These are phyloP conservation scores for Cheilosia grossa DNA, from an alignment of 2,888 invertebrate genomes.

Conservation along the genomic window DNA sequence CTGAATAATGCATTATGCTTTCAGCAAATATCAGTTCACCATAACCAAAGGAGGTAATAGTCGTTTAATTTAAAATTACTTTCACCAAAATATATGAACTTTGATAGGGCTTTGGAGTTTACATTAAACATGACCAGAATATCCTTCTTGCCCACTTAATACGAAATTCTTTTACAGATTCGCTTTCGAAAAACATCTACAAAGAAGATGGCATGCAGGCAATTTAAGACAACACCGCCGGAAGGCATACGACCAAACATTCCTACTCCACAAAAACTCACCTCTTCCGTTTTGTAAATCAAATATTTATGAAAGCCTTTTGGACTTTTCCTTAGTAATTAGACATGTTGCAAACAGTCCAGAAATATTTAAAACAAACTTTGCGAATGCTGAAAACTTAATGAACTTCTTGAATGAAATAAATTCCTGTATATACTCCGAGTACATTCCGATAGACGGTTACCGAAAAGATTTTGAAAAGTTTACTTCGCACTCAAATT, in stretches of 20 bases:
- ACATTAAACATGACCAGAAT: neutral
- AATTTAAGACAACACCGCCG: neutral
- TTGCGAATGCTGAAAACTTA: constrained; percentile 9
- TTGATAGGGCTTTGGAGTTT: neutral
- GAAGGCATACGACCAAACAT: neutral
- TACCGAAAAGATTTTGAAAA: neutral
- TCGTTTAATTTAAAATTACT: neutral
- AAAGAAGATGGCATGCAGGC: neutral
- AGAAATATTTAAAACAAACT: constrained; percentile 10
- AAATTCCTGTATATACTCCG: neutral
- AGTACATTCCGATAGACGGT: neutral
- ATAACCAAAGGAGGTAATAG: neutral
- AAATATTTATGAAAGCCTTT: constrained; percentile 1
- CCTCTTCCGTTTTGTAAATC: neutral
- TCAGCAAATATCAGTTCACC: neutral
- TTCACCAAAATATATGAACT: neutral
- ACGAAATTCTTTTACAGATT: neutral
- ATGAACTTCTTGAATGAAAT: neutral
- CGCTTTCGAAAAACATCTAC: neutral
- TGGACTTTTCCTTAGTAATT: constrained; percentile 1
- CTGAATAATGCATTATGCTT: neutral
- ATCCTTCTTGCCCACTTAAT: neutral
- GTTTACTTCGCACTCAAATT: constrained; percentile 1
- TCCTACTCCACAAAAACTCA: neutral
- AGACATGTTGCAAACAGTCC: constrained; percentile 6